Percentiles rank a stretch among this genome's conserved stretches.
These are phyloP conservation scores for Myoxocephalus aenaeus DNA, from an alignment of 2,797 vertebrate species.

Conservation along the genomic window DNA sequence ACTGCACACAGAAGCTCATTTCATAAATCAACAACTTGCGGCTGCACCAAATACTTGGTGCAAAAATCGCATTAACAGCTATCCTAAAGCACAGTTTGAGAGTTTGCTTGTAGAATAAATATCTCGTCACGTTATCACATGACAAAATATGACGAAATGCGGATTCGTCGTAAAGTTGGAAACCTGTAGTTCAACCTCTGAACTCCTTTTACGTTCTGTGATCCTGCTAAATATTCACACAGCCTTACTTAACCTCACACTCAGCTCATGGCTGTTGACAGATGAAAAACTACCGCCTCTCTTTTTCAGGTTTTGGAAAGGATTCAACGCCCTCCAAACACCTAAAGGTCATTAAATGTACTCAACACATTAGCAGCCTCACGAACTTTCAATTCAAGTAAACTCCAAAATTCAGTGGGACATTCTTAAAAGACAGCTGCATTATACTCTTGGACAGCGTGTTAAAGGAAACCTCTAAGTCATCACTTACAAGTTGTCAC, in stretches of 20 bases:
- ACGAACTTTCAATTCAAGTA: slow-evolving; percentile 18
- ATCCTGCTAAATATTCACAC: neutral
- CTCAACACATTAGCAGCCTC: slow-evolving; percentile 15
- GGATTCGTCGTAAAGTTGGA: neutral
- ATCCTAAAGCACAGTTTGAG: neutral
- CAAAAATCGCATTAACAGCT: neutral
- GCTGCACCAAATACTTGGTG: neutral
- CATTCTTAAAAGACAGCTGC: slow-evolving; percentile 35
- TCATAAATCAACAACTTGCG: neutral
- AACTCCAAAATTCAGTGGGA: neutral
- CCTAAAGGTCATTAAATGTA: slow-evolving; percentile 9
- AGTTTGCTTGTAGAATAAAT: neutral
- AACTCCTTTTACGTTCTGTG: neutral
- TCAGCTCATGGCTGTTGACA: slow-evolving; percentile 30
- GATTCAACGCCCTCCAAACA: neutral
- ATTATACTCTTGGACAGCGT: slow-evolving; percentile 23
- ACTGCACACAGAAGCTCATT: slow-evolving; percentile 1
- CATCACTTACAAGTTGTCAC: slow-evolving; percentile 54
- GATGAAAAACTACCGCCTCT: slow-evolving; percentile 28
- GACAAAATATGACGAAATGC: neutral
- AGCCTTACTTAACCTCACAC: slow-evolving; percentile 37
- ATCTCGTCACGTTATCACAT: neutral
- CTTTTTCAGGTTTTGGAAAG: slow-evolving; percentile 22
- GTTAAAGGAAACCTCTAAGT: slow-evolving; percentile 58
- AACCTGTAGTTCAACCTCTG: neutral